phyloP scores from a whole-genome alignment of 1,140 invertebrate genomes.

The Leptinotarsa texana region DNA sequence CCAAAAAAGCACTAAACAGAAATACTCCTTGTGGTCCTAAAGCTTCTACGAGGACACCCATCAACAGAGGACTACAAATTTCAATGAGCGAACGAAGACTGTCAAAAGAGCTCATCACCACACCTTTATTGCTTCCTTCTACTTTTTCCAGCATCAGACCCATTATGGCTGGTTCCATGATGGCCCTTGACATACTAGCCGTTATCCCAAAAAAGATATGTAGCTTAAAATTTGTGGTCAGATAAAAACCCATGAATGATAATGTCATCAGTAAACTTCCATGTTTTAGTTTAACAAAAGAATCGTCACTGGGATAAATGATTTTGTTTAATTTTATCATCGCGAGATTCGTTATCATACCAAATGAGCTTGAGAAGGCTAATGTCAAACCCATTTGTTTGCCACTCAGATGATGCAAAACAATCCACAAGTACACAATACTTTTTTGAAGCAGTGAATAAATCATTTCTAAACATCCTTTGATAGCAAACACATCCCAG shows the following conservation, averaged over 20 bases:
- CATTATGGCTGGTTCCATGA: background rate
- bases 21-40: background rate
- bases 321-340: background rate
- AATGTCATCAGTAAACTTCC: background rate
- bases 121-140: background rate
- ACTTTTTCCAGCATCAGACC: background rate
- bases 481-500: background rate
- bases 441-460: background rate
- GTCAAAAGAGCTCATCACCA: background rate
- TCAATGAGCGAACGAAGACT: background rate
- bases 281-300: background rate
- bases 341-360: background rate
- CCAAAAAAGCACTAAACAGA: background rate
- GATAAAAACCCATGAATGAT: background rate
- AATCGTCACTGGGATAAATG: background rate
- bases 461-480: background rate
- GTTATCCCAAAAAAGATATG: background rate
- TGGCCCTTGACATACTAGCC: background rate
- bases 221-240: background rate
- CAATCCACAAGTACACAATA: background rate
- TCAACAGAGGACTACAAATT: background rate
- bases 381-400: background rate
- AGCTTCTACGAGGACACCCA: background rate
- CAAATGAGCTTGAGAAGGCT: background rate
- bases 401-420: background rate